Evolutionary conservation across 2,113 vertebrate species (phyloP), one percentile per base, ranked within the genome.

Genomic region (Lipophrys pholis): DNA sequence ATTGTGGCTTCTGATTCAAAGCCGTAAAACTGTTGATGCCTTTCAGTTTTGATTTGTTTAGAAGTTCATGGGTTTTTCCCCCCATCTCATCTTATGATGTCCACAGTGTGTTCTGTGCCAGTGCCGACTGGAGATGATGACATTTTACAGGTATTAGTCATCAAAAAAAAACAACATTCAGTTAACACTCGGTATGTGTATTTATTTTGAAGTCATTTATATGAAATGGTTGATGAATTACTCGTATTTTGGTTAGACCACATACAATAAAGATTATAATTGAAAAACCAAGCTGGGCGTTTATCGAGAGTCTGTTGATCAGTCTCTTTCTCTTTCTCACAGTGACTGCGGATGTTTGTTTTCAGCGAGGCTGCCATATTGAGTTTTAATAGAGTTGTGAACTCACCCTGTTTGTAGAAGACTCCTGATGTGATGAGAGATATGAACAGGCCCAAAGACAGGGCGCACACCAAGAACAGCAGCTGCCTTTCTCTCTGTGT

Each of bases 341-440:
- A n/a, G 10, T 42, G 8, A 30, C 7, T 1, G 9, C 61, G 58
- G 41, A 5, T 67, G 64, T 49, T 51, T 62, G 42, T 69, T 55
- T 50, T 61, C 38, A 10, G 40, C 0, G 11, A 30, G 21, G 3
- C 5, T 8, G 11, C 46, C 17, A 8, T 17, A 11, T 6, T 21
- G 6, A 4, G 10, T 12, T 48, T 36, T 39, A 45, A 50, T 1
- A 54, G 35, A 61, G 15, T 1, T 16, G 11, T 1, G 2, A 7
- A 94, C 97, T 96, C 92, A 99, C 97, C 87, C 74, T 91, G 88
- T 81, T 57, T 91, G 90, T 96, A 97, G 90, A 96, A 96, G 70
- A 97, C 57, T 15, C 94, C 79, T 16, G 96, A 86, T 0, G 92
- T 90, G 50, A 95, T 82, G 67, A 97, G 61, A 36, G 94, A 95